phyloP scores from a whole-genome alignment of 2,888 invertebrate species.

The Cerceris ruficornis region DNA sequence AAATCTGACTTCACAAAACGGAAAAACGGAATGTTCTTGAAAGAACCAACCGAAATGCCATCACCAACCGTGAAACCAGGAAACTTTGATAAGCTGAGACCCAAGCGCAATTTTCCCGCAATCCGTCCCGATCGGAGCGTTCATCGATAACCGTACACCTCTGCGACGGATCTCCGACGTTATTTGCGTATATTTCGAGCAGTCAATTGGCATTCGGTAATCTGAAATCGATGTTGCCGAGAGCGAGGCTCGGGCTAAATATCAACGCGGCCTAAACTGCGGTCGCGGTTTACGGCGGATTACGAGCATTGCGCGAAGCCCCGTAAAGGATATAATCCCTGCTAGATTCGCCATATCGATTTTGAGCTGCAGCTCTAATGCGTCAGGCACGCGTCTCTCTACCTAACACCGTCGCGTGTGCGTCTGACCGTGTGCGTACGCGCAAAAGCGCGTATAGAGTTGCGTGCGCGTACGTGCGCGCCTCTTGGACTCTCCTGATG shows the following conservation, averaged over 20 bases:
- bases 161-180: not conserved
- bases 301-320: slow-evolving; percentile 80
- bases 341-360: slow-evolving; percentile 81
- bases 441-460: slow-evolving; percentile 43
- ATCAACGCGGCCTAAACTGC: slow-evolving; percentile 60
- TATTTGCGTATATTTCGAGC: not conserved
- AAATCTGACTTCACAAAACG: too few relatives aligned
- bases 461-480: slow-evolving; percentile 27
- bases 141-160: not conserved
- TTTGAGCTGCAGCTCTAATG: slow-evolving; percentile 76
- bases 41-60: too few relatives aligned
- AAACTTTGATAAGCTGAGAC: too few relatives aligned
- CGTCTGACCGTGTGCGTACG: slow-evolving; percentile 48
- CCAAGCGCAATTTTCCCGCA: too few relatives aligned
- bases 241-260: slow-evolving; percentile 44
- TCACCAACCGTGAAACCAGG: too few relatives aligned
- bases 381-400: slow-evolving; percentile 62
- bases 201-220: slow-evolving; percentile 34
- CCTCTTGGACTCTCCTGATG: slow-evolving; percentile 15
- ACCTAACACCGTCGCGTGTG: slow-evolving; percentile 29
- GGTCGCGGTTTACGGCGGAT: slow-evolving; percentile 73
- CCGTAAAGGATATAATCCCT: slow-evolving; percentile 79
- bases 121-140: too few relatives aligned
- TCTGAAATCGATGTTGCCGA: slow-evolving; percentile 37
- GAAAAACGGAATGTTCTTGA: too few relatives aligned